Evolutionary conservation across 2,888 invertebrate genomes (phyloP).

Genomic region (Drosophila paranaensis): DNA sequence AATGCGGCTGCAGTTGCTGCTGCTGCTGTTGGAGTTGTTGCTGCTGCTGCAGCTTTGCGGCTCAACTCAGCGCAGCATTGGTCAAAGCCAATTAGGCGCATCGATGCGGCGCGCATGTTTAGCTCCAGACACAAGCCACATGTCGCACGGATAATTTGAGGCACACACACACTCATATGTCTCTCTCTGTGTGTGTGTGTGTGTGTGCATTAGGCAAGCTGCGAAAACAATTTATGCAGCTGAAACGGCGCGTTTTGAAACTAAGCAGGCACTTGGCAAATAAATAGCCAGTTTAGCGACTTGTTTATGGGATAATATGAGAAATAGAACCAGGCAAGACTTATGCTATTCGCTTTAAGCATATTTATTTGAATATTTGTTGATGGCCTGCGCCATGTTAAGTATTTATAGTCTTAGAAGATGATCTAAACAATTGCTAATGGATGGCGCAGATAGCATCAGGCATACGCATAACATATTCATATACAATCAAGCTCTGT

Average conservation of each 20-base stretch:
- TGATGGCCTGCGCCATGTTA: constrained; percentile 14
- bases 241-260: constrained; percentile 29
- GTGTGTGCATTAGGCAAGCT: constrained; percentile 38
- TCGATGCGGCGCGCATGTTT: constrained; percentile 68
- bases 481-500: constrained; percentile 21
- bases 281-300: constrained; percentile 3
- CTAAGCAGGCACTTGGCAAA: constrained; percentile 3
- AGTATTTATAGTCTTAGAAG: constrained; percentile 48
- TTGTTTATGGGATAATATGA: constrained; percentile 4
- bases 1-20: constrained; percentile 14
- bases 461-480: constrained; percentile 34
- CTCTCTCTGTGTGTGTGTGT: neutral
- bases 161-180: constrained; percentile 7
- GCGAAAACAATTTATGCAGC: constrained; percentile 55
- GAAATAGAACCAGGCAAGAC: neutral
- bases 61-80: constrained; percentile 38
- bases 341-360: neutral
- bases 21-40: neutral
- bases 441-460: constrained; percentile 47
- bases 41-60: constrained; percentile 16
- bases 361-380: neutral
- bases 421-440: constrained; percentile 55
- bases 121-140: constrained; percentile 54
- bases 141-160: constrained; percentile 56
- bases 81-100: constrained; percentile 72